Base-by-base conservation (phyloP, 2,888 invertebrate species). In the Drosophila ochracea region DNA sequence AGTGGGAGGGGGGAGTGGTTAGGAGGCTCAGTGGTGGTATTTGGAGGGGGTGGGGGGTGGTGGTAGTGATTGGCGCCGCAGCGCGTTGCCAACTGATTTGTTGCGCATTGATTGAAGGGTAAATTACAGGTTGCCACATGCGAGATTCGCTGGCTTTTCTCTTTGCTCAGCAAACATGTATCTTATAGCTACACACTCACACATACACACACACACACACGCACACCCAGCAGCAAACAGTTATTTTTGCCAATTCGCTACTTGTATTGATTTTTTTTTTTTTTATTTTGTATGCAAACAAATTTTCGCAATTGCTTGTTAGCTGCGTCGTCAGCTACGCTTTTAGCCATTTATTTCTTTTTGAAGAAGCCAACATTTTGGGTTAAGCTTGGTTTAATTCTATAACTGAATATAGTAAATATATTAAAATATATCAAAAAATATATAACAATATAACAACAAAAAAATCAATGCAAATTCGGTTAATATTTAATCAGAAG, bases 81-180 rank as follows among this genome's bases (percentile, higher is more conserved):
- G 80, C 83, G 84, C 90, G 88, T 90, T 87, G 83, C 85, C 89
- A 82, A 90, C 89, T 77, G 85, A 88, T 87, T 86, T 82, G 87
- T 82, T 90, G 90, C 83, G 88, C 88, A 84, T 84, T 89, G 91
- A 90, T 90, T 90, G 88, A 89, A 89, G 88, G 88, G 91, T 89
- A 89, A 89, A 91, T 89, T 90, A 87, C 91, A 80, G 75, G 84
- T 87, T 87, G 90, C 88, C 84, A 87, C 89, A 89, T 87, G 90
- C 87, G 86, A 84, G 39, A 39, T 39, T 57, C 76, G 62, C 58
- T 78, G 59, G 68, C 87, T 80, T 80, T 84, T 70, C 80, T 66
- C 82, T 80, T 71, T 49, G 47, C 71, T 75, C 59, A 47, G 60
- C 78, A 54, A 68, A 82, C 61, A 63, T 67, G 58, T 79, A 71